A percentile compares a stretch with the other conserved stretches of the same genome.
Conservation (phyloP, 2,113 vertebrate species). For the Aegypius monachus region DNA sequence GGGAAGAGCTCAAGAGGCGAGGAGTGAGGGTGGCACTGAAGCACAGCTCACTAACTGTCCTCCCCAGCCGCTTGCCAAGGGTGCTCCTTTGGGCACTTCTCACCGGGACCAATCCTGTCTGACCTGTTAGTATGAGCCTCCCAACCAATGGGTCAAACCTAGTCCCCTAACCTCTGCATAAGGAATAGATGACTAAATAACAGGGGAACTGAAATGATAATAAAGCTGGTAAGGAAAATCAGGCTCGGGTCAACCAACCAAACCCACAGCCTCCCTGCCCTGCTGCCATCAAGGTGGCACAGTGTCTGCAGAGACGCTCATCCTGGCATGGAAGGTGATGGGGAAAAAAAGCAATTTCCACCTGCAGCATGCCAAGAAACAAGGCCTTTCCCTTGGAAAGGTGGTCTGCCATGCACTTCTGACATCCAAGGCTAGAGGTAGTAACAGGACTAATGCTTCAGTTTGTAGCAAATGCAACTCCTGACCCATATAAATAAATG, state of each 20-base stretch:
- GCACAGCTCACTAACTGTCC: background rate
- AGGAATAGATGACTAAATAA: background rate
- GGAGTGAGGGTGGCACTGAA: background rate
- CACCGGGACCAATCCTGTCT: background rate
- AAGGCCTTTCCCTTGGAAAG: background rate
- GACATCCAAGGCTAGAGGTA: background rate
- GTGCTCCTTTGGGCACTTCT: background rate
- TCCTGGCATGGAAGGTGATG: background rate
- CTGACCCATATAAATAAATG: background rate
- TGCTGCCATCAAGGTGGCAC: background rate
- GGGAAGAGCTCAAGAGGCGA: background rate
- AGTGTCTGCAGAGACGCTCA: background rate
- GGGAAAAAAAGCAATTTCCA: background rate
- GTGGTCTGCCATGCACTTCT: background rate
- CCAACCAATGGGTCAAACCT: background rate
- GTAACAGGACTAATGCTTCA: background rate
- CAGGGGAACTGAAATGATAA: background rate
- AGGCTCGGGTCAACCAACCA: background rate
- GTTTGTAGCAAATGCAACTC: background rate
- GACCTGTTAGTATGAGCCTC: background rate
- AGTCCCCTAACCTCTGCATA: background rate
- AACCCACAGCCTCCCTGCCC: background rate
- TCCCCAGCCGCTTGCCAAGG: background rate
- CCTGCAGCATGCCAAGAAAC: background rate
- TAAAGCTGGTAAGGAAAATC: background rate